These are phyloP conservation scores for Sebastes minor DNA, from an alignment of 2,797 vertebrate genomes.

Conservation along the genomic window DNA sequence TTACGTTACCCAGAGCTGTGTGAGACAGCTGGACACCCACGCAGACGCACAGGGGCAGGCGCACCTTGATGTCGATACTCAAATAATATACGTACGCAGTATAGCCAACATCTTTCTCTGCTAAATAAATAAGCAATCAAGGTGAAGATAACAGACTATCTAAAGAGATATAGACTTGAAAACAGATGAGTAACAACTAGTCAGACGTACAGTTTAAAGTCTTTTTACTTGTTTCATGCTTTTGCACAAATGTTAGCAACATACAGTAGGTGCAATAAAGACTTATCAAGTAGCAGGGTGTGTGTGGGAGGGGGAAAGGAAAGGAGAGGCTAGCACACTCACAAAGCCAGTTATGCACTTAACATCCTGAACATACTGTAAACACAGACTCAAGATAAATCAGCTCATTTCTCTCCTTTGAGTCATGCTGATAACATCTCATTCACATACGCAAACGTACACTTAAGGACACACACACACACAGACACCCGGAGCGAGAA, in stretches of 20 bases:
- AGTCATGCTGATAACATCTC: constrained; percentile 27
- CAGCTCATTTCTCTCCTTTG: not conserved
- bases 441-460: constrained; percentile 27
- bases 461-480: not conserved
- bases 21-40: constrained; percentile 42
- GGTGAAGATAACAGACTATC: not conserved
- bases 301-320: not conserved
- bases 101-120: not conserved
- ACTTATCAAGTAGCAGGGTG: constrained; percentile 4
- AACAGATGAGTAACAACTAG: not conserved
- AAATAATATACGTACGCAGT: not conserved
- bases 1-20: constrained; percentile 62
- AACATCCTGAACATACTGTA: constrained; percentile 4
- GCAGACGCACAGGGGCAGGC: constrained; percentile 6
- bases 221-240: not conserved
- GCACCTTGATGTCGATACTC: not conserved
- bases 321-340: not conserved
- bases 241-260: not conserved
- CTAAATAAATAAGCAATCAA: not conserved
- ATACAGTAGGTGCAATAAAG: not conserved
- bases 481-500: not conserved
- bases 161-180: not conserved
- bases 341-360: not conserved
- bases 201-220: not conserved
- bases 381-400: constrained; percentile 9